phyloP scores from a whole-genome alignment of 2,797 vertebrate species.

The Protosalanx chinensis region DNA sequence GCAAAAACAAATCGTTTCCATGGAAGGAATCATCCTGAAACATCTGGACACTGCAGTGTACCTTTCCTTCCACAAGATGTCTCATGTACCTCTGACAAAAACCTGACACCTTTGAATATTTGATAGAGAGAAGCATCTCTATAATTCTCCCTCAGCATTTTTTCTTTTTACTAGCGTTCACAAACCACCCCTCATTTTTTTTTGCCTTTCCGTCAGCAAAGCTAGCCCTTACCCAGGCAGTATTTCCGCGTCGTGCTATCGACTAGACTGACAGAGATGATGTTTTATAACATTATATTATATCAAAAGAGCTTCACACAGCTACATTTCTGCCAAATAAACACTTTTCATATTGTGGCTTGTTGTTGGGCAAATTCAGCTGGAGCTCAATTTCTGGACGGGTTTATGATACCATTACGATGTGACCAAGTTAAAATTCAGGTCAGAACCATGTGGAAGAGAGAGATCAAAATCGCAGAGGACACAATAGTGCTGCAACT shows the following conservation, averaged over 20 bases:
- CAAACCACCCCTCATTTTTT: no score
- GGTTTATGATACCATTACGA: slow-evolving; percentile 18
- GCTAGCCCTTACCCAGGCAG: not conserved
- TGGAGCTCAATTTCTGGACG: slow-evolving; percentile 17
- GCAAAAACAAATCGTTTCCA: not conserved
- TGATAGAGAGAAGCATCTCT: no score
- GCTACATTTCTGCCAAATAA: no score
- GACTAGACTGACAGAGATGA: not conserved
- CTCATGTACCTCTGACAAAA: slow-evolving; percentile 35
- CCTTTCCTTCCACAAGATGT: slow-evolving; percentile 60
- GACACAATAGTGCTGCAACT: slow-evolving; percentile 1
- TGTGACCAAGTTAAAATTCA: slow-evolving; percentile 22
- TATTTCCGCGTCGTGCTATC: not conserved
- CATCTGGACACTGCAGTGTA: slow-evolving; percentile 30
- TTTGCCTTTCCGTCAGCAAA: no score
- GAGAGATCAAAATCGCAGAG: slow-evolving; percentile 6
- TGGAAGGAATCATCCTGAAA: not conserved
- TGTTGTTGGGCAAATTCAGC: not conserved
- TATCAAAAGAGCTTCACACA: no score
- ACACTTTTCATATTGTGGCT: no score
- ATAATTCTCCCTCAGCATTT: not conserved
- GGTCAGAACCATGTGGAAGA: slow-evolving; percentile 38
- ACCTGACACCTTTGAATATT: no score
- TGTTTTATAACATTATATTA: not conserved
- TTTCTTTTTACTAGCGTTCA: no score